A percentile compares a stretch with the other conserved stretches of the same genome.
Evolutionary conservation across 1,140 invertebrate species (phyloP).

Genomic region (Atta colombica): DNA sequence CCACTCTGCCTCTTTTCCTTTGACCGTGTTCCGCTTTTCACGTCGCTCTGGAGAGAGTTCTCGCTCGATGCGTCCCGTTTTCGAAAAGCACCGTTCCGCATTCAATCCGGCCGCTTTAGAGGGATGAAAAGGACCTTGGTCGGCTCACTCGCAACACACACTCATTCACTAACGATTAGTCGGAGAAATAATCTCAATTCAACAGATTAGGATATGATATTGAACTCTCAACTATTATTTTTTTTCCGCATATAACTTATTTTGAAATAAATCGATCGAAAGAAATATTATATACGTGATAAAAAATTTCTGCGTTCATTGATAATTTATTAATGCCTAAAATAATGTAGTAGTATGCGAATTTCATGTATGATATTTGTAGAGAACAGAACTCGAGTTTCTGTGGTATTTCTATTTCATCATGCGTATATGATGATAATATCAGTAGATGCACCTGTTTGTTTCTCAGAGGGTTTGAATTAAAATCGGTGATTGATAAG

Average conservation of each 20-base stretch:
- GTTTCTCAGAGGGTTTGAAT: slow-evolving; percentile 43
- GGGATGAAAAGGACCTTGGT: slow-evolving; percentile 43
- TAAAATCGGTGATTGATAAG: slow-evolving; percentile 34
- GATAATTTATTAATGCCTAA: not conserved
- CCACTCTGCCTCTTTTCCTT: slow-evolving; percentile 57
- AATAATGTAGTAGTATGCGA: not conserved
- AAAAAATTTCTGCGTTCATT: not conserved
- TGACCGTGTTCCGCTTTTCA: slow-evolving; percentile 55
- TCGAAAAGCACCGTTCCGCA: slow-evolving; percentile 50
- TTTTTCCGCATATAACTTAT: not conserved
- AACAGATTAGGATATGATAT: slow-evolving; percentile 13
- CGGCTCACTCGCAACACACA: not conserved
- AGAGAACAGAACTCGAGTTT: not conserved
- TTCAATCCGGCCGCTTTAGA: slow-evolving; percentile 43
- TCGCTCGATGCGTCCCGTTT: slow-evolving; percentile 46
- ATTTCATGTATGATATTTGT: not conserved
- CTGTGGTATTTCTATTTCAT: not conserved
- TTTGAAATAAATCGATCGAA: not conserved
- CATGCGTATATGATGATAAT: not conserved
- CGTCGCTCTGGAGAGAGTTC: slow-evolving; percentile 17
- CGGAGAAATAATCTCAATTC: slow-evolving; percentile 2
- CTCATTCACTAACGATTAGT: slow-evolving; percentile 12
- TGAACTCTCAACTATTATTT: slow-evolving; percentile 4
- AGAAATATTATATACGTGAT: not conserved
- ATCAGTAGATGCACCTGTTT: slow-evolving; percentile 32